Evolutionary conservation across 2,888 invertebrate genomes (phyloP), one percentile per base, ranked within the genome.

Genomic region (Altica lythri): DNA sequence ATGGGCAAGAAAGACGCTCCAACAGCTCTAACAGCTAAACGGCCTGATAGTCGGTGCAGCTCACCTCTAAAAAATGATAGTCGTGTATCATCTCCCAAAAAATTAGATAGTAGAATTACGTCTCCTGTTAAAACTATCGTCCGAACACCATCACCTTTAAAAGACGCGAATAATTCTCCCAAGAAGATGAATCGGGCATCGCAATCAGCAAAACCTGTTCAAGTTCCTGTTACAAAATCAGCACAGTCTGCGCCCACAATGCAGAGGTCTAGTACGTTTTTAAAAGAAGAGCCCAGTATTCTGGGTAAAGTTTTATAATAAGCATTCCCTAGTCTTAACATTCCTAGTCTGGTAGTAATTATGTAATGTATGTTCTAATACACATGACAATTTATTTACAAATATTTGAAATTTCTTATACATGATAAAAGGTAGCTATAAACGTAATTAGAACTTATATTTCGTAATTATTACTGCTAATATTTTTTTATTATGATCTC

Each of bases 221-320:
- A 30, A 6, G 12, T 3, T 10, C 34, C 40, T 22, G 27, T 22
- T 1, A n/a, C n/a, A n/a, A n/a, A n/a, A n/a, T n/a, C n/a, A n/a
- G n/a, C n/a, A n/a, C n/a, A n/a, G n/a, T 66, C 64, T 34, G 55
- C 60, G 17, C 62, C 67, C 12, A 59, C 64, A 6, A 79, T 83
- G 78, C 79, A 80, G 57, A 80, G 89, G 35, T 89, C 89, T 0
- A 86, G 85, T 12, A 89, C 89, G 0, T 89, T 89, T 69, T 75
- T 87, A 12, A 88, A 88, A 72, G 89, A 89, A 62, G 88, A 88
- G 72, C 88, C 88, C 1, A 86, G 85, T 13, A 78, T 84, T 68
- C 72, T 84, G 57, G 80, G 79, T 49, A 81, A 79, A 64, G 66
- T 72, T 34, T 38, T 53, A 37, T 55, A 51, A 49, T 49, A 2